Percentiles rank a stretch among this genome's conserved stretches.
These are phyloP conservation scores for Ciconia stormi DNA, from an alignment of 2,113 vertebrate species.

Conservation along the genomic window DNA sequence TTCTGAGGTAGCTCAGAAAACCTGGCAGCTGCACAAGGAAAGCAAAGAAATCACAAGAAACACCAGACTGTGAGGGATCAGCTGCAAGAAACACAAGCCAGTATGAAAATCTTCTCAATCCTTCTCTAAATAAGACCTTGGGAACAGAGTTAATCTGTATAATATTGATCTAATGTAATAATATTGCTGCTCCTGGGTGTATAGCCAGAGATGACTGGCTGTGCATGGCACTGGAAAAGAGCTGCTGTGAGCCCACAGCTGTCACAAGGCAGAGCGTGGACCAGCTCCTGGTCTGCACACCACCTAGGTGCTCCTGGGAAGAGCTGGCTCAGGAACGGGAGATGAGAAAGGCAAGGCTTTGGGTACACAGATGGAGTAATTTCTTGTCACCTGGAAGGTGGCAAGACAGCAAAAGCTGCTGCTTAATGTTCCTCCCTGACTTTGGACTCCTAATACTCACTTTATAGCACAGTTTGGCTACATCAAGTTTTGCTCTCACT, in stretches of 20 bases:
- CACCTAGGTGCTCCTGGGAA: not conserved
- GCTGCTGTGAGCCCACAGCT: not conserved
- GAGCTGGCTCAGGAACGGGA: not conserved
- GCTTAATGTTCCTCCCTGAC: not conserved
- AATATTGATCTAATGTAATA: not conserved
- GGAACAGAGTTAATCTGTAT: not conserved
- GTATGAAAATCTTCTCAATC: not conserved
- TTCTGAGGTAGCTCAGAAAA: constrained; percentile 15
- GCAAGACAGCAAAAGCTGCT: not conserved
- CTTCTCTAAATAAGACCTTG: not conserved
- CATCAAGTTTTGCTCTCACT: not conserved
- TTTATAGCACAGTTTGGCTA: not conserved
- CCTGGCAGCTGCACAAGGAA: not conserved
- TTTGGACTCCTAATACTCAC: not conserved
- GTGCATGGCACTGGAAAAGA: not conserved
- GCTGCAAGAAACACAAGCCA: not conserved
- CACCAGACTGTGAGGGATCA: not conserved
- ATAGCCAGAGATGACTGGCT: not conserved
- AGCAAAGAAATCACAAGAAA: not conserved
- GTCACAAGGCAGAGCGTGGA: not conserved
- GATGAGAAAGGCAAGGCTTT: not conserved
- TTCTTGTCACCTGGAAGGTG: not conserved
- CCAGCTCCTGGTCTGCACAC: not conserved
- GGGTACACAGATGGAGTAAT: not conserved
- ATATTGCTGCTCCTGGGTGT: not conserved